Evolutionary conservation across 2,113 vertebrate genomes (phyloP).

Genomic region (Sphaerodactylus townsendi): DNA sequence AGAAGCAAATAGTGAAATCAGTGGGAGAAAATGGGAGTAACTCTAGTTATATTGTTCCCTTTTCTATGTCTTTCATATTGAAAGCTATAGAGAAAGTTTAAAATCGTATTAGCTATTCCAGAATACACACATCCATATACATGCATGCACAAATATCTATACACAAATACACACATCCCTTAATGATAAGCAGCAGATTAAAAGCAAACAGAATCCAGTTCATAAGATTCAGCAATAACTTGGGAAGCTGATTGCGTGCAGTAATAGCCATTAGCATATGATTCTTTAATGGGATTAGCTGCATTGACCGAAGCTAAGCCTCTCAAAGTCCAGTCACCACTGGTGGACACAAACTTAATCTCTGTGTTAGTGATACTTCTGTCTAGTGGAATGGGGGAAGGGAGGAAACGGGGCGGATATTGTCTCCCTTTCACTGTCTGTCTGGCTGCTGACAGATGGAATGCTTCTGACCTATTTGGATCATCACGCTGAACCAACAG

Average conservation of each 20-base stretch:
- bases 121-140: not conserved
- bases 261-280: not conserved
- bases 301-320: not conserved
- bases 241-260: not conserved
- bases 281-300: not conserved
- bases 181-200: no score
- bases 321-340: not conserved
- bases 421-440: no score
- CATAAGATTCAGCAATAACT: not conserved
- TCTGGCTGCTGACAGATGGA: no score
- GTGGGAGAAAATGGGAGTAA: no score
- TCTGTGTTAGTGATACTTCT: no score
- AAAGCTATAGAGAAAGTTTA: not conserved
- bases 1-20: no score
- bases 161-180: no score
- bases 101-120: slow-evolving; percentile 2
- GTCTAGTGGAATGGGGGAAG: no score
- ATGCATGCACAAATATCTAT: no score
- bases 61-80: slow-evolving; percentile 14
- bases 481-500: no score
- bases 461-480: no score
- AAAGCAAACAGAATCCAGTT: not conserved
- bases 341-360: not conserved
- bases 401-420: not conserved
- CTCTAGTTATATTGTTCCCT: not conserved